A percentile compares a stretch with the other conserved stretches of the same genome.
These are phyloP conservation scores for Fregetta grallaria DNA, from an alignment of 2,113 vertebrate species.

Conservation along the genomic window DNA sequence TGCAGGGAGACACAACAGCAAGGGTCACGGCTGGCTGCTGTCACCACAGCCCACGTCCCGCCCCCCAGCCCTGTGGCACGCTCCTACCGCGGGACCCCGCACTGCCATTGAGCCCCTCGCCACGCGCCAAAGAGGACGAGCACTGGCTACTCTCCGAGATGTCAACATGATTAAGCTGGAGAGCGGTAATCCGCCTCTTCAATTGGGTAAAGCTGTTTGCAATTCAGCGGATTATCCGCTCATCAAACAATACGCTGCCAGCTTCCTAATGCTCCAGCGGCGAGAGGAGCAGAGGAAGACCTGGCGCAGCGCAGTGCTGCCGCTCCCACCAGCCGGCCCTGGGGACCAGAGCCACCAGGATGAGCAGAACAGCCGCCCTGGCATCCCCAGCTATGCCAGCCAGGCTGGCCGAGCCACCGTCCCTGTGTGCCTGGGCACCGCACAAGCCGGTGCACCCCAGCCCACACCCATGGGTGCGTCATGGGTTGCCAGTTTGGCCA, in stretches of 20 bases:
- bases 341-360: not conserved
- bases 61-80: not conserved
- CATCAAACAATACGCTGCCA: slow-evolving; percentile 52
- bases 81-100: accelerated
- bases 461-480: accelerated
- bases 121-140: not conserved
- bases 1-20: slow-evolving; percentile 30
- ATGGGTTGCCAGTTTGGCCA: not conserved
- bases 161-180: slow-evolving; percentile 60
- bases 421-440: accelerated
- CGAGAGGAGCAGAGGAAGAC: slow-evolving; percentile 31
- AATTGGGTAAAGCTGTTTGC: slow-evolving; percentile 70
- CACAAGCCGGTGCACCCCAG: accelerated
- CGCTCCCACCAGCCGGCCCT: not conserved
- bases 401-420: not conserved
- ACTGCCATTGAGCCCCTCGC: not conserved
- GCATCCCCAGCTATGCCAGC: not conserved
- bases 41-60: not conserved
- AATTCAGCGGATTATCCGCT: slow-evolving; percentile 68
- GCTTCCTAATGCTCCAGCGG: slow-evolving; percentile 39
- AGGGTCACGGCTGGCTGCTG: not conserved
- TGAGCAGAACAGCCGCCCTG: not conserved
- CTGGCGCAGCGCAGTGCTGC: not conserved
- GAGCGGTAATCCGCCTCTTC: slow-evolving; percentile 62
- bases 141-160: slow-evolving; percentile 55